phyloP scores from a whole-genome alignment of 2,888 invertebrate species.

The Nebria brevicollis region DNA sequence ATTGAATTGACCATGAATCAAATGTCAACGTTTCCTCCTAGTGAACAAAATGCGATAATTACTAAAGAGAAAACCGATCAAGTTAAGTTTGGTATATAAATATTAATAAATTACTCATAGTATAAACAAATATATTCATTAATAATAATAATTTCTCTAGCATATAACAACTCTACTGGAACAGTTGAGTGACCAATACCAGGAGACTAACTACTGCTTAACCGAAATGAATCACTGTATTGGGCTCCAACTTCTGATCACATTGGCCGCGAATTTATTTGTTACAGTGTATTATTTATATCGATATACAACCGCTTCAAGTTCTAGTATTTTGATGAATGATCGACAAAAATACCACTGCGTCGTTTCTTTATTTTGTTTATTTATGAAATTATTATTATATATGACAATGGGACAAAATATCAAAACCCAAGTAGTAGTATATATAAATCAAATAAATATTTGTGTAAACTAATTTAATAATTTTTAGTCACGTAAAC shows the following conservation, averaged over 20 bases:
- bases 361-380: slow-evolving; percentile 11
- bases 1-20: slow-evolving; percentile 29
- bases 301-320: slow-evolving; percentile 2
- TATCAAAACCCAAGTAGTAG: slow-evolving; percentile 11
- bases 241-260: slow-evolving; percentile 28
- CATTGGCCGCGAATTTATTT: slow-evolving; percentile 27
- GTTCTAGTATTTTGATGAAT: slow-evolving; percentile 11
- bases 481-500: slow-evolving; percentile 28
- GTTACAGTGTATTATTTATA: slow-evolving; percentile 35
- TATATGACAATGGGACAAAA: slow-evolving; percentile 30
- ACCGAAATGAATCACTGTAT: slow-evolving; percentile 30
- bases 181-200: slow-evolving; percentile 24
- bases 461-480: neutral
- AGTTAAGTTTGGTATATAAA: neutral
- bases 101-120: neutral
- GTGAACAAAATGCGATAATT: slow-evolving; percentile 18
- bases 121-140: neutral
- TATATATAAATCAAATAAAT: neutral
- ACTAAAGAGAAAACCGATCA: slow-evolving; percentile 24
- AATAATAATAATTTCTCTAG: neutral
- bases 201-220: slow-evolving; percentile 27
- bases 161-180: slow-evolving; percentile 16
- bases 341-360: slow-evolving; percentile 30
- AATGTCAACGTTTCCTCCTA: slow-evolving; percentile 4
- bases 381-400: slow-evolving; percentile 23